Evolutionary conservation across 2,113 vertebrate species (phyloP), one percentile per base, ranked within the genome.

Genomic region (Anser cygnoides): DNA sequence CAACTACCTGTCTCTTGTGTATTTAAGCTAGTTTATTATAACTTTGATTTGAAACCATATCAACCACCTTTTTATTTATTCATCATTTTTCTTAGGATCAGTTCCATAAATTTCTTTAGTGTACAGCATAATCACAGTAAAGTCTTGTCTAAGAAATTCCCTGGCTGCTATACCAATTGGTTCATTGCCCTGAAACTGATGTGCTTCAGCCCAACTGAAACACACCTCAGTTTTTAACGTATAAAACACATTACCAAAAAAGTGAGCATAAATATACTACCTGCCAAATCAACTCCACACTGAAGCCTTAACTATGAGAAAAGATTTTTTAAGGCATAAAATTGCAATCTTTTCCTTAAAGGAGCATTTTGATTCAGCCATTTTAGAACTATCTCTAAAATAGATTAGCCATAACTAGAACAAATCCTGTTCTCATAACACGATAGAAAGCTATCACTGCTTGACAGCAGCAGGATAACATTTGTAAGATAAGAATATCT

Each of bases 51-150:
- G 65, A 89, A 95, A 89, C 66, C 78, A 57, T 43, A 91, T 61
- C 54, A 77, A 92, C 94, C 89, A 37, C 26, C 19, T 63, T 86
- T 91, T 87, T 87, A 89, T 93, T 91, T 92, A 92, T 92, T 93
- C 39, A 78, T 66, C 7, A 7, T 72, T 91, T 90, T 93, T 80
- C 82, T 90, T 63, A 77, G 82, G n/a, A 80, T 92, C 59, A 63
- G 55, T 84, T 94, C 78, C 82, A 91, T 44, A 73, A 83, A 91
- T 83, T 65, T 68, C 55, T 59, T 90, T 77, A 16, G 9, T 39
- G 37, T 88, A 67, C 29, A 90, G n/a, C 50, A 87, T 55, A 94
- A 94, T 73, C 75, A 76, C 71, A 83, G 81, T 39, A 76, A 83
- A 86, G 72, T 63, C 74, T 90, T 83, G 71, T 52, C 75, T 84